These are phyloP conservation scores for Scelioninae gen. 1 DNA, from an alignment of 2,888 invertebrate species.

Conservation along the genomic window DNA sequence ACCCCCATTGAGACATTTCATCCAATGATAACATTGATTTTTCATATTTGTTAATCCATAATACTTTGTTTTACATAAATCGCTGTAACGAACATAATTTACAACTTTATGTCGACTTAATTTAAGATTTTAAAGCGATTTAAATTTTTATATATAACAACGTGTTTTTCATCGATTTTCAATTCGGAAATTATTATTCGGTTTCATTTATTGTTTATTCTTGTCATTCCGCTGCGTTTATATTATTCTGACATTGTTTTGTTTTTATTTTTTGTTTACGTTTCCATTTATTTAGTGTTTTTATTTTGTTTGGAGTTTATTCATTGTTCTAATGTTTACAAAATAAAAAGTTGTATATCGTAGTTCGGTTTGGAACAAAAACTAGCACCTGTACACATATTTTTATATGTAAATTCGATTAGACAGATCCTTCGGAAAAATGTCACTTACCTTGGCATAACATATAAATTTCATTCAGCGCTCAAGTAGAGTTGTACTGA, in stretches of 20 bases:
- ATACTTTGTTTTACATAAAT: conserved; percentile 27
- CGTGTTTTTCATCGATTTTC: too few relatives aligned
- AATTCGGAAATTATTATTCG: neutral
- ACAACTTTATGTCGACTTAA: neutral
- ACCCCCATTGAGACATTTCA: conserved; percentile 30
- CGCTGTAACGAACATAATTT: neutral
- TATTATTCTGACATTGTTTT: neutral
- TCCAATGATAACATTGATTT: conserved; percentile 39
- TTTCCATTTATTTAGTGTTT: neutral
- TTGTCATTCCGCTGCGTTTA: neutral
- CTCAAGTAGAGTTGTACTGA: conserved; percentile 10
- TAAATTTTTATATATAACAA: too few relatives aligned
- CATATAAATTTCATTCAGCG: conserved; percentile 27
- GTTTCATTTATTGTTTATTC: neutral
- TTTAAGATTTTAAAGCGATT: too few relatives aligned
- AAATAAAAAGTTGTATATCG: too few relatives aligned
- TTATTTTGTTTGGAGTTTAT: neutral
- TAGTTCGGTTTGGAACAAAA: neutral
- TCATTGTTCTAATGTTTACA: too few relatives aligned
- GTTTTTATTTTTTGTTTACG: neutral
- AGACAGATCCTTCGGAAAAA: neutral
- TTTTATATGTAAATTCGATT: neutral
- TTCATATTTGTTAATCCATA: conserved; percentile 43
- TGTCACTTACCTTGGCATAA: conserved; percentile 4
- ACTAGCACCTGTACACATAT: neutral